These are phyloP conservation scores for Eudasyphora cyanicolor DNA, from an alignment of 2,888 invertebrate genomes.

Conservation along the genomic window DNA sequence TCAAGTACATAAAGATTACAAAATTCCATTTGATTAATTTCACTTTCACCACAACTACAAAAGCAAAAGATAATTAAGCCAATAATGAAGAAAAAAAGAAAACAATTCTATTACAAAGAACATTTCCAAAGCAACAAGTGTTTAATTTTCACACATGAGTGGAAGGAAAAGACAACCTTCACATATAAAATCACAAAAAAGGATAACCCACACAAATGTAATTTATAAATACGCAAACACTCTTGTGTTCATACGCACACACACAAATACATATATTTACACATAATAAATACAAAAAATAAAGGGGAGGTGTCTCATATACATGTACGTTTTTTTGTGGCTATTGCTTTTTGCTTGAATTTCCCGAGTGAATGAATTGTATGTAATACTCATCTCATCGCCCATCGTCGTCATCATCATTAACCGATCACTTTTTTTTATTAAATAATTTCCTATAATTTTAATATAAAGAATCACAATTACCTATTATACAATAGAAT, in stretches of 20 bases:
- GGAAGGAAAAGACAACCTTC: not conserved
- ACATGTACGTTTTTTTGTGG: not conserved
- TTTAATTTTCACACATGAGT: not conserved
- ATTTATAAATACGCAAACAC: not conserved
- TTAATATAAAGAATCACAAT: too few species aligned
- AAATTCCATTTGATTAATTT: not conserved
- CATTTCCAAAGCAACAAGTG: slow-evolving; percentile 3
- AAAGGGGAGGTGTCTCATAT: not conserved
- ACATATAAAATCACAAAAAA: not conserved
- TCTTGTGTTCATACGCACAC: too few species aligned
- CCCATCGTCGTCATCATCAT: too few species aligned
- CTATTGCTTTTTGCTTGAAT: not conserved
- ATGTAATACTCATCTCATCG: not conserved
- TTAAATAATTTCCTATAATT: too few species aligned
- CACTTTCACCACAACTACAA: not conserved
- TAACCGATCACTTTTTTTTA: too few species aligned
- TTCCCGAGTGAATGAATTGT: slow-evolving; percentile 17
- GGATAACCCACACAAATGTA: not conserved
- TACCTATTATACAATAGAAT: too few species aligned
- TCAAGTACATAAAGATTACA: not conserved
- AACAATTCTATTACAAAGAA: not conserved
- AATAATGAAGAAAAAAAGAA: not conserved
- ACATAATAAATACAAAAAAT: not conserved
- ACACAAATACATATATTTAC: not conserved
- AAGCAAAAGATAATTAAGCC: too few species aligned